A percentile compares a stretch with the other conserved stretches of the same genome.
These are phyloP conservation scores for Dicycla oo DNA, from an alignment of 2,888 invertebrate species.

Conservation along the genomic window DNA sequence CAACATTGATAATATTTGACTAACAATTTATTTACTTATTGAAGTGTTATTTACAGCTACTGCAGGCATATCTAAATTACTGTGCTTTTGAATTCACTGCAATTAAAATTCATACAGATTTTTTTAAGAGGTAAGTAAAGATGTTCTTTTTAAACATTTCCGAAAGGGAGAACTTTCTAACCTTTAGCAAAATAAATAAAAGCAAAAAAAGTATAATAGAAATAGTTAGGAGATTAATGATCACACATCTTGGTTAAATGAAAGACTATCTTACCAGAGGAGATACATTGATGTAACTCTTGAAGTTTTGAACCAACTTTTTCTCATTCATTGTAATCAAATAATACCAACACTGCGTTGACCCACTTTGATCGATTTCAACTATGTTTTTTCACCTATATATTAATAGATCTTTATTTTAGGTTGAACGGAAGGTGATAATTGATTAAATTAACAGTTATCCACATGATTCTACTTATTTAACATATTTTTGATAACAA, in stretches of 20 bases:
- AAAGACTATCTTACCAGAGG: conserved; percentile 76
- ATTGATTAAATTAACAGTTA: conserved; percentile 73
- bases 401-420: conserved; percentile 64
- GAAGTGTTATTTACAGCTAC: conserved; percentile 12
- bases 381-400: conserved; percentile 61
- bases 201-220: background rate
- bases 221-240: background rate
- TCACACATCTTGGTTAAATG: background rate
- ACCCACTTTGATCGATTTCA: conserved; percentile 78
- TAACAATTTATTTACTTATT: background rate
- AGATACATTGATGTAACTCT: conserved; percentile 89
- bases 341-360: conserved; percentile 75
- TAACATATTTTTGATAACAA: conserved; percentile 83
- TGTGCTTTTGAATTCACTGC: background rate
- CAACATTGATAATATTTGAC: conserved; percentile 16
- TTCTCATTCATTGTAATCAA: conserved; percentile 89
- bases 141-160: background rate
- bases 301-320: conserved; percentile 89
- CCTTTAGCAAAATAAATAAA: conserved; percentile 53
- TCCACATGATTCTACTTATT: conserved; percentile 82
- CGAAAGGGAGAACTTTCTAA: conserved; percentile 44
- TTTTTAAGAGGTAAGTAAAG: background rate
- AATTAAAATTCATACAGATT: background rate
- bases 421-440: conserved; percentile 67
- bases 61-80: conserved; percentile 4